Evolutionary conservation across 2,888 invertebrate genomes (phyloP), one percentile per base, ranked within the genome.

Genomic region (Mythimna loreyi): DNA sequence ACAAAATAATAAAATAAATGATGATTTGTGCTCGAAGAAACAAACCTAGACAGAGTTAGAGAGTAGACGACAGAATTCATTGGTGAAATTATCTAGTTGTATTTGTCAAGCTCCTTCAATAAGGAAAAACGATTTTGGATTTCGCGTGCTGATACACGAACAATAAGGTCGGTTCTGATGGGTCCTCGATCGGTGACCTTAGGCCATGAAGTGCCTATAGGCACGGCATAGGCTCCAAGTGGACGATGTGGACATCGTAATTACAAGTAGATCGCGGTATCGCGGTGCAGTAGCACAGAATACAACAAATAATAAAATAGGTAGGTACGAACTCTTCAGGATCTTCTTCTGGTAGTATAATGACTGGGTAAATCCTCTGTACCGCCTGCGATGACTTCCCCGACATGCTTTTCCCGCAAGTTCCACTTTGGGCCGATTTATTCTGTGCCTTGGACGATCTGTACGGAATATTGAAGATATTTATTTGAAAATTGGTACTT

Each of bases 351-450:
- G 94, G 94, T 59, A 94, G 57, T 3, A 80, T 70, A 45, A 94
- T 87, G 45, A 92, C 89, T 6, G 92, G 91, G 70, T 92, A 94
- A 33, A 92, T 47, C 59, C 88, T 90, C 25, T 75, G 83, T 11
- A 75, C 73, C 1, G 67, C 59, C 8, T 72, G 68, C 57, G 80
- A 78, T 80, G 91, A 90, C 72, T 92, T 94, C 45, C 85, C 87
- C 55, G 83, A 69, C 8, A 36, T n/a, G 1, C 90, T 89, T 9
- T 80, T 86, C 43, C 78, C 72, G 57, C 86, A 88, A 68, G 86
- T 87, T 2, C n/a, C 19, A 23, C 19, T 4, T 23, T 55, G 9
- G 11, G n/a, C 5, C 16, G 40, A 1, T n/a, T 28, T 61, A 28
- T 0, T 1, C 9, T 9, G 13, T 16, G 13, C n/a, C 19, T 23